Percentiles rank a stretch among this genome's conserved stretches.
These are phyloP conservation scores for Prionace glauca DNA, from an alignment of 2,797 vertebrate genomes.

Conservation along the genomic window DNA sequence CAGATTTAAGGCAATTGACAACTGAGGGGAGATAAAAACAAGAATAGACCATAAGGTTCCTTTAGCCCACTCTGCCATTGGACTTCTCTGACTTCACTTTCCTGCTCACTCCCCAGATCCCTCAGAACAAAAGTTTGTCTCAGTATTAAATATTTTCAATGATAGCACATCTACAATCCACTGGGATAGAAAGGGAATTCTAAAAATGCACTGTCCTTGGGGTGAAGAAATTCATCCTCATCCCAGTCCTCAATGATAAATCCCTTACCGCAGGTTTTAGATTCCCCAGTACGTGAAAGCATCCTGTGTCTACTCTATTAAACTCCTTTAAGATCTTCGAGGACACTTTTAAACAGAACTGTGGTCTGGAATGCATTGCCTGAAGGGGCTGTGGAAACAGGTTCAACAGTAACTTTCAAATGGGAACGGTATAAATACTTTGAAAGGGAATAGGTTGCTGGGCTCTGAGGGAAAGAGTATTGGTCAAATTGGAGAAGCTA, in stretches of 20 bases:
- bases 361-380: no score
- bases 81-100: neutral
- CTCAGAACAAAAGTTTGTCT: neutral
- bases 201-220: neutral
- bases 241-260: neutral
- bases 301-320: no score
- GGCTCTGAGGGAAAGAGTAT: neutral
- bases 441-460: neutral
- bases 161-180: neutral
- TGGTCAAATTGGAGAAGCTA: neutral
- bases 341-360: no score
- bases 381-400: no score
- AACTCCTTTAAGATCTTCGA: no score
- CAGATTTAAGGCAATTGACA: neutral
- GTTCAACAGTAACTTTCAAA: neutral
- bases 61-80: neutral
- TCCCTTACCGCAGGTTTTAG: no score
- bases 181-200: neutral
- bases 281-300: neutral
- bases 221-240: neutral
- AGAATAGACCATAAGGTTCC: neutral
- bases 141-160: neutral
- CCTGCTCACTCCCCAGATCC: neutral
- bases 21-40: neutral
- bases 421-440: neutral